phyloP scores from a whole-genome alignment of 2,888 invertebrate species.

The Pachliopta kotzebuea region DNA sequence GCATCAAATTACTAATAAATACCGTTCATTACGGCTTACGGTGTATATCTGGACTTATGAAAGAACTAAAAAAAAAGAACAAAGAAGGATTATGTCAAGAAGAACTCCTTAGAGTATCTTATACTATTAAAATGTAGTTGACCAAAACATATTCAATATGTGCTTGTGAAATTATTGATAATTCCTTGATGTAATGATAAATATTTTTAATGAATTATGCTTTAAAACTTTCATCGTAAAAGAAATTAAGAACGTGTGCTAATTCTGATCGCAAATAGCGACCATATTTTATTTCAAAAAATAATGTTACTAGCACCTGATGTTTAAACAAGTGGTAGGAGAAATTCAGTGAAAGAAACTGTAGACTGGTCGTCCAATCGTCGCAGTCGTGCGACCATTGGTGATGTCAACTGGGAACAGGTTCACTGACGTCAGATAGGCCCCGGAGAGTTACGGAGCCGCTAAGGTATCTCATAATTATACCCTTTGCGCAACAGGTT shows the following conservation, averaged over 20 bases:
- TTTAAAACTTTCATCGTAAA: too few relatives aligned
- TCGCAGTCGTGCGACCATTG: slow-evolving; percentile 42
- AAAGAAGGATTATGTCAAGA: background rate
- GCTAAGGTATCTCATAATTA: slow-evolving; percentile 36
- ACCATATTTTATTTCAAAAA: slow-evolving; percentile 8
- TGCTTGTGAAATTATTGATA: too few relatives aligned
- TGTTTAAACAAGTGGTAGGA: slow-evolving; percentile 31
- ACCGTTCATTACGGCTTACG: slow-evolving; percentile 6
- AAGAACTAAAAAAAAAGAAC: background rate
- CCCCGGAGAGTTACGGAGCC: slow-evolving; percentile 24
- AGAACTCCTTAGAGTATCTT: too few relatives aligned
- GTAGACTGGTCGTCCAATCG: slow-evolving; percentile 44
- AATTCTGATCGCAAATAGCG: background rate
- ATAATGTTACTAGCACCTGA: slow-evolving; percentile 1
- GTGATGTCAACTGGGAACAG: slow-evolving; percentile 42
- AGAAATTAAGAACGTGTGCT: too few relatives aligned
- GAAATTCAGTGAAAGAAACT: slow-evolving; percentile 36
- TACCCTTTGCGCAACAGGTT: slow-evolving; percentile 36
- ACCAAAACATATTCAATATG: too few relatives aligned
- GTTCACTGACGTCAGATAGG: slow-evolving; percentile 34
- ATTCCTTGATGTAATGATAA: too few relatives aligned
- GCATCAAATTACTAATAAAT: slow-evolving; percentile 14
- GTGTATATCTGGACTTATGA: slow-evolving; percentile 1
- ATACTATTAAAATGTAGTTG: too few relatives aligned
- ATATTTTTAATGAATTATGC: too few relatives aligned